These are phyloP conservation scores for Boulengeromyrus knoepffleri DNA, from an alignment of 2,113 vertebrate genomes.

Conservation along the genomic window DNA sequence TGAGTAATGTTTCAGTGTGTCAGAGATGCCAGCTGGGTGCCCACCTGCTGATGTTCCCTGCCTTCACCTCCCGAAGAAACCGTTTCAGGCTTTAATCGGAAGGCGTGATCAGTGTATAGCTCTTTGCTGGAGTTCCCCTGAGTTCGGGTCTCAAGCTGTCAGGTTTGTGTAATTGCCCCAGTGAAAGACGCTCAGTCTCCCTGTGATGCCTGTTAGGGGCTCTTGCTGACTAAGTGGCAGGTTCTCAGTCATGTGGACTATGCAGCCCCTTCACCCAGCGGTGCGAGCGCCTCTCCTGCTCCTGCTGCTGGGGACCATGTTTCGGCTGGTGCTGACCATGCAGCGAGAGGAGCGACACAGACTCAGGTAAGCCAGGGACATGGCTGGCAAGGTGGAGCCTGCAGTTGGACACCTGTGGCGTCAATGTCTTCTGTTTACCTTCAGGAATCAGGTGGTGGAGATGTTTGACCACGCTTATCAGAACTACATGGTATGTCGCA, in stretches of 20 bases:
- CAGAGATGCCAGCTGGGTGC: slow-evolving; percentile 6
- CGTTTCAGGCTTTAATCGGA: neutral
- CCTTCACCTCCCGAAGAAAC: neutral
- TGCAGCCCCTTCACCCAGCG: slow-evolving; percentile 16
- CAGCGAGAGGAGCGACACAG: slow-evolving; percentile 55
- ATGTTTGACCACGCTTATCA: slow-evolving; percentile 99
- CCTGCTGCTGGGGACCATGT: slow-evolving; percentile 42
- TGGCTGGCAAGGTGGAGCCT: neutral
- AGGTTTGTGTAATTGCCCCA: neutral
- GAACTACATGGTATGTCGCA: slow-evolving; percentile 90
- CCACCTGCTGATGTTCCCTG: neutral
- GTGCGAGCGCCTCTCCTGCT: slow-evolving; percentile 45
- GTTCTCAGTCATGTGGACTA: slow-evolving; percentile 25
- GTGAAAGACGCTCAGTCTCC: neutral
- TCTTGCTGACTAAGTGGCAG: slow-evolving; percentile 22
- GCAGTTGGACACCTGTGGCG: neutral
- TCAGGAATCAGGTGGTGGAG: slow-evolving; percentile 93
- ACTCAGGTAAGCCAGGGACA: slow-evolving; percentile 50
- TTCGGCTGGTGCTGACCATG: slow-evolving; percentile 50
- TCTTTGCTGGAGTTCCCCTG: neutral
- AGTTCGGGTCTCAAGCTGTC: neutral
- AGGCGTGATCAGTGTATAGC: neutral
- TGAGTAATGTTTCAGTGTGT: neutral
- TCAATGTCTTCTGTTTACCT: neutral
- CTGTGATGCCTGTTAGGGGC: slow-evolving; percentile 26